Evolutionary conservation across 2,113 vertebrate species (phyloP), one percentile per base, ranked within the genome.

Genomic region (Pluvianellus socialis): DNA sequence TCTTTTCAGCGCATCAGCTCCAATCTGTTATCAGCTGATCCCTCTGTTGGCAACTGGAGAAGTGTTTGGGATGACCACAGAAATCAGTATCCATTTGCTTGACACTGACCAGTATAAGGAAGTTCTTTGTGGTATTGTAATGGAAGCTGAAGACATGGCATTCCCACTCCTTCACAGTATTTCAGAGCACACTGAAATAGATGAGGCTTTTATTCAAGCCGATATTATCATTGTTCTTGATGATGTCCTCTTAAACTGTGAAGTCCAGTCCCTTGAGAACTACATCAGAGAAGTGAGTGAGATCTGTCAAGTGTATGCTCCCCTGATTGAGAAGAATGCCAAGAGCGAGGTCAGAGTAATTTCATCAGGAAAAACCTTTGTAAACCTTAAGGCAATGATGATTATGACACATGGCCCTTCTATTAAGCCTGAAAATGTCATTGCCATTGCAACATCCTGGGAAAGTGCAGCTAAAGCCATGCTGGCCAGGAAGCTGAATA

Each of bases 171-270:
- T 99, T 32, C 95, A 68, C 73, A 94, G 97, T 73, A 95, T 99
- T 80, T 98, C 97, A 3, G 17, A 96, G 62, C 98, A 99, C 95
- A 98, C 97, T 13, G 71, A 95, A 26, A 70, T 90, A n/a, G 92
- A 98, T 14, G 79, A 97, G 14, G 98, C 99, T 75, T 99, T 99
- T 96, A 23, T 56, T 14, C 87, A 98, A 21, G 99, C 99, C 0
- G 97, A 99, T 12, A 50, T 99, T 66, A 50, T 99, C 75, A 92
- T 99, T 58, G 21, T 99, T 82, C 98, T 99, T 90, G 99, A 99
- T 27, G 99, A 99, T 22, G 24, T 63, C 18, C 62, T 75, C 3
- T 63, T 96, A 32, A 82, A 92, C 22, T 50, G 12, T 32, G 94
- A 98, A n/a, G 94, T 91, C 67, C 44, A 86, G 1, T 33, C 80